Evolutionary conservation across 2,113 vertebrate species (phyloP).

Genomic region (Aix galericulata): DNA sequence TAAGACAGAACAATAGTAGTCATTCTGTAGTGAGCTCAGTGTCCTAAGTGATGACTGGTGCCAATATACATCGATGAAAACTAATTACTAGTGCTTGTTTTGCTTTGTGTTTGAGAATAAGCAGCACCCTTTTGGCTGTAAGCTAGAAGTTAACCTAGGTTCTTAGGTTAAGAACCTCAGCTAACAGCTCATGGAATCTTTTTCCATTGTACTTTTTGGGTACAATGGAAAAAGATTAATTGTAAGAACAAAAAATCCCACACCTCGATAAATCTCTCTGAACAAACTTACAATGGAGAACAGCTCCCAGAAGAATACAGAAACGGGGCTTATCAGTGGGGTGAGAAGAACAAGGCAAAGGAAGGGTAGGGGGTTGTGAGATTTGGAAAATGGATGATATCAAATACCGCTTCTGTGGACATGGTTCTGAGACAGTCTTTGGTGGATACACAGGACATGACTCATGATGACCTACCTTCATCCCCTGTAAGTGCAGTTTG

Average conservation of each 20-base stretch:
- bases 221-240: not conserved
- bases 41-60: not conserved
- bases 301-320: not conserved
- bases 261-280: not conserved
- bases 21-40: not conserved
- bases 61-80: accelerated
- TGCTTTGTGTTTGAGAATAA: not conserved
- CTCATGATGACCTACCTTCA: not conserved
- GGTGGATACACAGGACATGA: not conserved
- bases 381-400: not conserved
- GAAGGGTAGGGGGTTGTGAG: not conserved
- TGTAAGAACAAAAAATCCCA: not conserved
- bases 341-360: not conserved
- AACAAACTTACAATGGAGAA: not conserved
- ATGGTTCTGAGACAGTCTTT: not conserved
- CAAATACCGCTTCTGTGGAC: not conserved
- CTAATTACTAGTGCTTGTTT: not conserved
- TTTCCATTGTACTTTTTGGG: accelerated
- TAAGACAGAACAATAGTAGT: not conserved
- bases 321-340: not conserved
- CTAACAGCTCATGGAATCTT: not conserved
- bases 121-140: not conserved
- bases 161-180: not conserved
- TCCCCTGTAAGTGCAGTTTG: not conserved
- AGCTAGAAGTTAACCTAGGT: not conserved